Evolutionary conservation across 2,888 invertebrate species (phyloP).

Genomic region (Gryllus longicercus): DNA sequence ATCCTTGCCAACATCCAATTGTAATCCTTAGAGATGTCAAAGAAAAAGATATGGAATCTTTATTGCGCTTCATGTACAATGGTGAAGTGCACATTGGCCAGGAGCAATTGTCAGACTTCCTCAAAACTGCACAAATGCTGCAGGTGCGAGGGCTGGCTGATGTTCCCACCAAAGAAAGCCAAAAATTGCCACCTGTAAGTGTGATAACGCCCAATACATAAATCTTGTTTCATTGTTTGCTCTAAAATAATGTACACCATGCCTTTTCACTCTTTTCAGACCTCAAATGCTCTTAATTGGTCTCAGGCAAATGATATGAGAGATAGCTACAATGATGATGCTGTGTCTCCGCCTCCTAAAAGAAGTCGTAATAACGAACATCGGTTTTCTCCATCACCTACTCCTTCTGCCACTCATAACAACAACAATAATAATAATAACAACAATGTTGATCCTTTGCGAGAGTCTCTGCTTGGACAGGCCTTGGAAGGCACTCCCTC

Average conservation of each 20-base stretch:
- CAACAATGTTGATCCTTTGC: constrained; percentile 55
- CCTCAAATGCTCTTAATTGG: constrained; percentile 62
- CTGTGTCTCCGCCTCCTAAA: constrained; percentile 64
- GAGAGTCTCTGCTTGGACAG: constrained; percentile 71
- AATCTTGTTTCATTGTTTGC: not conserved
- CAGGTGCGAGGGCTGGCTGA: constrained; percentile 84
- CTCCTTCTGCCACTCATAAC: constrained; percentile 34
- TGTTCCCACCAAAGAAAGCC: constrained; percentile 60
- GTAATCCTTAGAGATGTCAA: constrained; percentile 83
- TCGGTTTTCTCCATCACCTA: constrained; percentile 45
- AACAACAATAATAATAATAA: constrained; percentile 38
- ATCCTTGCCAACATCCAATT: constrained; percentile 87
- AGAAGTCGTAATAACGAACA: constrained; percentile 61
- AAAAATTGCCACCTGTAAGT: constrained; percentile 70
- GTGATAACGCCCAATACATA: constrained; percentile 23
- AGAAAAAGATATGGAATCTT: constrained; percentile 80
- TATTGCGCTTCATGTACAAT: constrained; percentile 88
- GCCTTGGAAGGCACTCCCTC: constrained; percentile 71
- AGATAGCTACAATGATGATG: constrained; percentile 51
- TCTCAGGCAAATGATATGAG: constrained; percentile 51
- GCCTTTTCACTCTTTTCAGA: constrained; percentile 44
- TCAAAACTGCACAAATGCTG: constrained; percentile 81
- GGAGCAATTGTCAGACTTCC: constrained; percentile 79
- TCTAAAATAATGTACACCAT: not conserved
- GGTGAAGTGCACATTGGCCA: constrained; percentile 87